Conservation (phyloP, 2,797 vertebrate species). For the Notamacropus eugenii region DNA sequence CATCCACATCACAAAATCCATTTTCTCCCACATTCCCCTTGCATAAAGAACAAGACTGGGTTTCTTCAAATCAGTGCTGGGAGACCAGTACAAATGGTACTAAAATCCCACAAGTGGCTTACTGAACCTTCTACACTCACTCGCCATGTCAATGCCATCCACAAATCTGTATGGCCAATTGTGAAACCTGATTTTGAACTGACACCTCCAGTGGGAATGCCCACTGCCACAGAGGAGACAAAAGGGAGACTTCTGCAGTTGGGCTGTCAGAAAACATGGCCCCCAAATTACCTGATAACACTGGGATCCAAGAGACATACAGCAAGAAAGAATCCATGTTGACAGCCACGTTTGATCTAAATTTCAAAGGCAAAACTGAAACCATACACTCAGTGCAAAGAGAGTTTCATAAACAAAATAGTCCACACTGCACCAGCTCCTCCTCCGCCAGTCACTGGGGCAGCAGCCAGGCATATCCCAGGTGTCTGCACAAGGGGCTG, state of each 20-base stretch:
- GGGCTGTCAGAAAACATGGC: fast-evolving
- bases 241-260: fast-evolving
- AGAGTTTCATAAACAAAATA: constrained; percentile 57
- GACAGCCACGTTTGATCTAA: constrained; percentile 59
- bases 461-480: neutral
- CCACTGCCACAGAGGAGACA: neutral
- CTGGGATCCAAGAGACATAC: neutral
- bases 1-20: neutral
- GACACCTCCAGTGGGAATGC: neutral
- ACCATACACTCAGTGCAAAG: constrained; percentile 29
- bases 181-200: neutral
- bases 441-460: constrained; percentile 15
- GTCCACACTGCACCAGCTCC: neutral
- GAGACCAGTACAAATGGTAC: too few species aligned
- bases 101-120: neutral
- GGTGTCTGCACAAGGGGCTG: neutral
- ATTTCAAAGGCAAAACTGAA: constrained; percentile 70
- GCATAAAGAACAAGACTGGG: neutral
- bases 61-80: neutral
- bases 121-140: neutral
- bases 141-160: neutral
- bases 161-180: neutral
- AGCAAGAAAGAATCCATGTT: neutral
- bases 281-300: constrained; percentile 6
- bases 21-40: neutral